Evolutionary conservation across 2,797 vertebrate genomes (phyloP).

Genomic region (Urosaurus nigricauda): DNA sequence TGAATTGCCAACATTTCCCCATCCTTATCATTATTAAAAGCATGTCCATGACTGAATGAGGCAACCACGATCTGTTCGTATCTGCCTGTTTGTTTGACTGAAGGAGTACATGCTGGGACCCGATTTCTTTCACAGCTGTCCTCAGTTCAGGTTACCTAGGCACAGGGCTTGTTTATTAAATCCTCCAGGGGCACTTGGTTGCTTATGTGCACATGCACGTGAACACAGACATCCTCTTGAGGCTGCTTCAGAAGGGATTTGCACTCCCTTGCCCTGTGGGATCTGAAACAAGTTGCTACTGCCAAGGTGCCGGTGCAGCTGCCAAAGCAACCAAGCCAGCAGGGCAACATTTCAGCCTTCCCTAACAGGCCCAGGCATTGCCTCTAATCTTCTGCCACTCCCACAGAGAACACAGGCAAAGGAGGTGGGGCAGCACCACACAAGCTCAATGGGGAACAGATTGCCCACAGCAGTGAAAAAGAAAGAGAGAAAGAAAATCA

Average conservation of each 20-base stretch:
- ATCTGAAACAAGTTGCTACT: conserved; percentile 22
- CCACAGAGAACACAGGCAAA: conserved; percentile 18
- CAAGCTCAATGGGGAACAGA: conserved; percentile 2
- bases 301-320: conserved; percentile 33
- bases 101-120: not conserved
- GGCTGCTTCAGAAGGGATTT: conserved; percentile 17
- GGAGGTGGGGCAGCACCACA: conserved; percentile 9
- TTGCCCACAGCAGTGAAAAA: not conserved
- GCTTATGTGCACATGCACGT: not conserved
- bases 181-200: conserved; percentile 6
- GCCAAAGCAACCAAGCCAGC: conserved; percentile 48
- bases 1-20: not conserved
- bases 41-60: not conserved
- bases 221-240: not conserved
- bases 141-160: conserved; percentile 1
- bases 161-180: conserved; percentile 16
- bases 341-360: conserved; percentile 45
- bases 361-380: conserved; percentile 34
- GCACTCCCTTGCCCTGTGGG: conserved; percentile 26
- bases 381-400: conserved; percentile 23
- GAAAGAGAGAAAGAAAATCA: not conserved
- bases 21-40: not conserved
- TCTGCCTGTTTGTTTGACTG: conserved; percentile 2
- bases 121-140: not conserved
- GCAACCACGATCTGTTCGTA: not conserved